A percentile compares a stretch with the other conserved stretches of the same genome.
Evolutionary conservation across 2,113 vertebrate genomes (phyloP).

Genomic region (Acanthochromis polyacanthus): DNA sequence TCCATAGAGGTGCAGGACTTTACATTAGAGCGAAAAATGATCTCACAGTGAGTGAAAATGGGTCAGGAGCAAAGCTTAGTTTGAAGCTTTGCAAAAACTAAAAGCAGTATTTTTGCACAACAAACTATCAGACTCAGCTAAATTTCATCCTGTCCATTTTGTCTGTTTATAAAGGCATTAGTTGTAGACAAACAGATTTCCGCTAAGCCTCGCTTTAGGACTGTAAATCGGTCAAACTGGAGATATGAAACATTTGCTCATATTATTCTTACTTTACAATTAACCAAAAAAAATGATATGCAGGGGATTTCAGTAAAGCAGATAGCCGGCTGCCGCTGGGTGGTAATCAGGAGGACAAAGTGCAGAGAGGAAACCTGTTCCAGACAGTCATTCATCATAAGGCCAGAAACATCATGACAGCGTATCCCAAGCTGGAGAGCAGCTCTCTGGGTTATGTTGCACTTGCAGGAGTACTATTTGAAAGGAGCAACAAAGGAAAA

Average conservation of each 20-base stretch:
- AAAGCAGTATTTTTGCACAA: not conserved
- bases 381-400: constrained; percentile 69
- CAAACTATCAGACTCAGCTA: not conserved
- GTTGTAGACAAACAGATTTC: constrained; percentile 3
- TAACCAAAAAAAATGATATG: not conserved
- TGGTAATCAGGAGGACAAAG: constrained; percentile 59
- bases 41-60: no score
- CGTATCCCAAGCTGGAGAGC: constrained; percentile 41
- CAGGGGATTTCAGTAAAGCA: not conserved
- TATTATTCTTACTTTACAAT: constrained; percentile 10
- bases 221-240: not conserved
- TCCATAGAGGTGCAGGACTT: no score
- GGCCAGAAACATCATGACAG: constrained; percentile 48
- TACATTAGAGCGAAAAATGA: no score
- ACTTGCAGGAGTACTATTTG: constrained; percentile 40
- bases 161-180: not conserved
- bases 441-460: constrained; percentile 64
- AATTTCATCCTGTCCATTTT: not conserved
- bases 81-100: no score
- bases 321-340: constrained; percentile 41
- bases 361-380: constrained; percentile 59
- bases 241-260: not conserved
- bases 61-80: no score
- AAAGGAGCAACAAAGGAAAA: constrained; percentile 45
- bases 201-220: not conserved